Percentiles rank a stretch among this genome's conserved stretches.
Conservation (phyloP, 2,113 vertebrate genomes). For the Poecilia latipinna region DNA sequence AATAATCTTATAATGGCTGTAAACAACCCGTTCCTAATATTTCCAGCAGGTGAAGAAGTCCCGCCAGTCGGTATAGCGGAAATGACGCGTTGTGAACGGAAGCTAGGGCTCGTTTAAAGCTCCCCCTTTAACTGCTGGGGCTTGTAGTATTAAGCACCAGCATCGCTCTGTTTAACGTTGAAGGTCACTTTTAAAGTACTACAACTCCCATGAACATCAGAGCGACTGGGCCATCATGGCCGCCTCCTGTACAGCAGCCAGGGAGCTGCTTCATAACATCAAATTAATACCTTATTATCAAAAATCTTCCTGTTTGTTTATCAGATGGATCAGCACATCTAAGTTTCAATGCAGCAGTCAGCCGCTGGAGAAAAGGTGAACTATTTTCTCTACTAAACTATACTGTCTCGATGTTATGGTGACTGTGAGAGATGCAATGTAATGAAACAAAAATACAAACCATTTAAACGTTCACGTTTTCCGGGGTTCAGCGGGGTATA, state of each 20-base stretch:
- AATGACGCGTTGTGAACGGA: slow-evolving; percentile 5
- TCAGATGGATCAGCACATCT: slow-evolving; percentile 53
- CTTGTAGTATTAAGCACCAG: slow-evolving; percentile 55
- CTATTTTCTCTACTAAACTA: not conserved
- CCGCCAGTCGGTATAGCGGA: slow-evolving; percentile 65
- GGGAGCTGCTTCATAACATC: slow-evolving; percentile 49
- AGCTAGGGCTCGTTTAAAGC: not conserved
- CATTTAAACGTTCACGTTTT: too few relatives aligned
- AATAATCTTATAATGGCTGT: not conserved
- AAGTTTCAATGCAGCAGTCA: slow-evolving; percentile 29
- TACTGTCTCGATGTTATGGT: not conserved
- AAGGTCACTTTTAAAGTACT: slow-evolving; percentile 47
- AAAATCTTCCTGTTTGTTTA: slow-evolving; percentile 13
- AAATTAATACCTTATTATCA: slow-evolving; percentile 44
- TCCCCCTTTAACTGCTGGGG: not conserved
- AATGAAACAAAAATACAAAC: not conserved
- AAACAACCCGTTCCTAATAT: not conserved
- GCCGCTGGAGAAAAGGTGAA: slow-evolving; percentile 52
- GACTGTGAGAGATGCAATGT: not conserved
- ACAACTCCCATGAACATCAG: slow-evolving; percentile 57
- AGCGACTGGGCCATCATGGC: slow-evolving; percentile 63
- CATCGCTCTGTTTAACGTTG: fast-evolving
- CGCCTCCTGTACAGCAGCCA: slow-evolving; percentile 44
- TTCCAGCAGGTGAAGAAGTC: slow-evolving; percentile 31
- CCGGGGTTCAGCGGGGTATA: not conserved